These are phyloP conservation scores for Lysiphlebus fabarum DNA, from an alignment of 1,140 invertebrate genomes.

Conservation along the genomic window DNA sequence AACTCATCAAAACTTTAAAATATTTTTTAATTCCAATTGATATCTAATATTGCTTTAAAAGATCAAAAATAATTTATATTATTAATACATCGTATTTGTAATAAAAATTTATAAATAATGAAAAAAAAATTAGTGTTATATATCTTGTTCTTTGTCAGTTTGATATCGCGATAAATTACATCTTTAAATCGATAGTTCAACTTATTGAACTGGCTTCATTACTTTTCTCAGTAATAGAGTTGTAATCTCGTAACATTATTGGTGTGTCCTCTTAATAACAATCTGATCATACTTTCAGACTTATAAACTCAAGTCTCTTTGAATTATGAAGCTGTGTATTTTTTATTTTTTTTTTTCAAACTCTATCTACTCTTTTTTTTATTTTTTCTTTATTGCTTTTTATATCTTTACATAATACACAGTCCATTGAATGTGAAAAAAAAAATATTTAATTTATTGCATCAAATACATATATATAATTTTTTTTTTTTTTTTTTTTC, in stretches of 20 bases:
- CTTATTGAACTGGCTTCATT: conserved; percentile 21
- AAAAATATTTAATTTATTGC: no score
- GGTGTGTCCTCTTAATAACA: conserved; percentile 46
- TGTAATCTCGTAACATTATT: conserved; percentile 43
- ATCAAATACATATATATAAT: no score
- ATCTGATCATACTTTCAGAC: conserved; percentile 31
- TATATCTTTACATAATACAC: no score
- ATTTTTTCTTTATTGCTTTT: no score
- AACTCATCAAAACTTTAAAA: not conserved
- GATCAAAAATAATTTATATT: conserved; percentile 33
- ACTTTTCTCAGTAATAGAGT: conserved; percentile 37
- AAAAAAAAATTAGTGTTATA: conserved; percentile 21
- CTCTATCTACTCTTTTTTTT: conserved; percentile 12
- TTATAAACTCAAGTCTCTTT: conserved; percentile 39
- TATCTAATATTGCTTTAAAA: not conserved
- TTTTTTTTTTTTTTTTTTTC: no score
- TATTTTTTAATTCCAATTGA: not conserved
- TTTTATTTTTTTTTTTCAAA: conserved; percentile 27
- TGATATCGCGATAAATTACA: conserved; percentile 40
- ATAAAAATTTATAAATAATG: conserved; percentile 26
- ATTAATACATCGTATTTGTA: not conserved
- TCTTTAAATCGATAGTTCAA: conserved; percentile 39
- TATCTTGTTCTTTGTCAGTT: conserved; percentile 23
- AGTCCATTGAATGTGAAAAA: no score
- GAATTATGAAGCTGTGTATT: conserved; percentile 33